These are phyloP conservation scores for Emydura subglobosa DNA, from an alignment of 2,113 vertebrate genomes.

Conservation along the genomic window DNA sequence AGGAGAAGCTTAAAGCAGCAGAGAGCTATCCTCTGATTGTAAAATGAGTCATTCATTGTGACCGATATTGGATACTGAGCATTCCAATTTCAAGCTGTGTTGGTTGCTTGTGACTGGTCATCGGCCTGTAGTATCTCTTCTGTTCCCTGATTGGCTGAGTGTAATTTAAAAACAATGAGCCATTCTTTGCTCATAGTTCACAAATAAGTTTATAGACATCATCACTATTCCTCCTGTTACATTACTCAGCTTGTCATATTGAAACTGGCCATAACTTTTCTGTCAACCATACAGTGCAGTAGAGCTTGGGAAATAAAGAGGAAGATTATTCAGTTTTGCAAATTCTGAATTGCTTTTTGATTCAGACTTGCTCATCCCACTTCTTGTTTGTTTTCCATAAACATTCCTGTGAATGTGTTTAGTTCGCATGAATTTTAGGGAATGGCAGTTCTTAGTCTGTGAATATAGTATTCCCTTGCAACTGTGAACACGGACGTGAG, in stretches of 20 bases:
- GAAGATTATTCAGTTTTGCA: background rate
- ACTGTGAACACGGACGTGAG: background rate
- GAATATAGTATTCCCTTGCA: background rate
- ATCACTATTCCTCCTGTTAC: background rate
- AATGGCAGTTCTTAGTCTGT: background rate
- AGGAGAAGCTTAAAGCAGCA: background rate
- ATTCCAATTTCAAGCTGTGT: background rate
- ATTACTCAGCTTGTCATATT: background rate
- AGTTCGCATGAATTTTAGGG: accelerated
- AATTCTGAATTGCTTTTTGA: accelerated
- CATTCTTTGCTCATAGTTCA: background rate
- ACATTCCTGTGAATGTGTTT: background rate
- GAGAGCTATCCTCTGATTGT: background rate
- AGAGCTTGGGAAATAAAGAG: background rate
- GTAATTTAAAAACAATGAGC: background rate
- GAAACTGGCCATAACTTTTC: background rate
- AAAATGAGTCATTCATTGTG: background rate
- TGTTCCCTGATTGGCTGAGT: background rate
- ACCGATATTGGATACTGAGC: background rate
- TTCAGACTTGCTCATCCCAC: accelerated
- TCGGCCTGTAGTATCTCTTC: background rate
- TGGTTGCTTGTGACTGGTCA: background rate
- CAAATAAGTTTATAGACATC: background rate
- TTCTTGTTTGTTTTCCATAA: background rate
- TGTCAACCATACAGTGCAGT: background rate